Percentiles rank a stretch among this genome's conserved stretches.
Evolutionary conservation across 2,797 vertebrate genomes (phyloP).

Genomic region (Eupleurogrammus muticus): DNA sequence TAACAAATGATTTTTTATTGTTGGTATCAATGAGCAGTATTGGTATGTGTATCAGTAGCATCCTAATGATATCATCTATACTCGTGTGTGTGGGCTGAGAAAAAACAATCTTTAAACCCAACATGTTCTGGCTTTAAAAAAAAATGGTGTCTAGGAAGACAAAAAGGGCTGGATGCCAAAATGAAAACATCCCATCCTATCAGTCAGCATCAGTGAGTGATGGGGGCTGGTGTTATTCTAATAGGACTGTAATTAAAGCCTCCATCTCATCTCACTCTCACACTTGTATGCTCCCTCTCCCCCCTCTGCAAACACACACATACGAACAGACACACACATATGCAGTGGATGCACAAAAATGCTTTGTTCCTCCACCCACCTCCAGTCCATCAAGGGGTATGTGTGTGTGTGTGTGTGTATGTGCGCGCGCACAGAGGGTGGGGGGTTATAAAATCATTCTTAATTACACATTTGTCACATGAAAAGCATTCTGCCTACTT

Average conservation of each 20-base stretch:
- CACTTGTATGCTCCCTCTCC: conserved; percentile 32
- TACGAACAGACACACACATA: conserved; percentile 54
- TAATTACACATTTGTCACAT: conserved; percentile 89
- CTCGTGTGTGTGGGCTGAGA: conserved; percentile 45
- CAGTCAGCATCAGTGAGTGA: conserved; percentile 66
- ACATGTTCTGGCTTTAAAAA: conserved; percentile 59
- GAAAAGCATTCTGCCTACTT: conserved; percentile 81
- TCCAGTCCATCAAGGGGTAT: conserved; percentile 71
- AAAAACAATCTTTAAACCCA: conserved; percentile 56
- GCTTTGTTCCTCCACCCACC: conserved; percentile 76
- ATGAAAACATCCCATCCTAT: conserved; percentile 72
- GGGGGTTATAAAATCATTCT: conserved; percentile 76
- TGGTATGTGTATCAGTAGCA: no score
- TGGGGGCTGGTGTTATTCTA: conserved; percentile 74
- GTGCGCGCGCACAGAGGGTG: not conserved
- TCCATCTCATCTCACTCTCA: conserved; percentile 73
- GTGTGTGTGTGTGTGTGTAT: conserved; percentile 28
- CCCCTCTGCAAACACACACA: conserved; percentile 38
- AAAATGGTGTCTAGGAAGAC: conserved; percentile 68
- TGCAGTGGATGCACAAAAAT: conserved; percentile 56
- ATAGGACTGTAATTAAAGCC: conserved; percentile 81
- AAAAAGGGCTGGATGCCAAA: conserved; percentile 65
- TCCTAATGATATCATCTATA: no score
- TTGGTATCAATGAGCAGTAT: no score
- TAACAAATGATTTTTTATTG: no score